Base-by-base conservation (phyloP, 2,888 invertebrate species). In the Globia sparganii region DNA sequence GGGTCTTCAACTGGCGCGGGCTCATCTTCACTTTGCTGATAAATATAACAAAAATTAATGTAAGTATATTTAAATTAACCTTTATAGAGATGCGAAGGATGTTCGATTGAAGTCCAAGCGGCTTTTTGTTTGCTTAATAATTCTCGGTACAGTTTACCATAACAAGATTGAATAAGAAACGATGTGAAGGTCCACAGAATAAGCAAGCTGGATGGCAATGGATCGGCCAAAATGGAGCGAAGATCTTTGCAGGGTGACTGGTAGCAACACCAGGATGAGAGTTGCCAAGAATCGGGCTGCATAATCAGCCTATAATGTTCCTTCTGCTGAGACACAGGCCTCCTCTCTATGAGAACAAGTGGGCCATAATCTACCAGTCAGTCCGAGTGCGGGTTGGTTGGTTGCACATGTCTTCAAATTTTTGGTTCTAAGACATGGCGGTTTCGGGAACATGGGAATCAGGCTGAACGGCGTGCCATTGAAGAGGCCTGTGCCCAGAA, bases 1-100 rank as follows among this genome's bases (percentile, higher is more conserved):
- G 98, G 98, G 93, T 98, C 98, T 91, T 98, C 98, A 0, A 98
- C 97, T 1, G 97, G 86, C 0, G 96, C 77, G 0, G 79, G 59
- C 71, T 90, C 84, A 31, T 88, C 90, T 21, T 91, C 89, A n/a
- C 76, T 84, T 6, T 59, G 56, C 93, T 93, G 90, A 46, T 91
- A 90, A 67, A 49, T 78, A 65, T 4, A 76, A 84, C 21, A 71
- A 53, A 40, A 28, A 31, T 56, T 0, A 68, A 8, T 18, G 25
- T 49, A 1, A 37, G 28, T 65, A 34, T 43, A n/a, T 56, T 28
- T 40, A 49, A 18, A 3, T 58, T n/a, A n/a, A 15, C 6, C 28
- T 56, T 21, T 56, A 34, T 18, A 64, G 34, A 46, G 4, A 21
- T 65, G 18, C 18, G 15, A 28, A 15, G 28, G 46, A 21, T 37